Evolutionary conservation across 2,113 vertebrate genomes (phyloP), one percentile per base, ranked within the genome.

Genomic region (Lucifuga dentata): DNA sequence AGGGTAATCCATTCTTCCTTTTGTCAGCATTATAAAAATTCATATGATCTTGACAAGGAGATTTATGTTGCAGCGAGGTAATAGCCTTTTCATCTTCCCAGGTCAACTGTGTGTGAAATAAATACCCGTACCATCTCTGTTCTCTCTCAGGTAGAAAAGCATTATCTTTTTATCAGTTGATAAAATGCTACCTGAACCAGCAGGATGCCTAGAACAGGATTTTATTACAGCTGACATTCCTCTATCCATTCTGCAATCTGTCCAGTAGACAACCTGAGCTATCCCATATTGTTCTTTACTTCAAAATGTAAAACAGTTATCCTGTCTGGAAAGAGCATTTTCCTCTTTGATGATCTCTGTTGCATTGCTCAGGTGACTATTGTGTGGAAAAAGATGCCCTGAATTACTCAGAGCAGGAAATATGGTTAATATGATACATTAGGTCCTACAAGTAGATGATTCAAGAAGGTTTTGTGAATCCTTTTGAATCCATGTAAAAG

Each of bases 61-160:
- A 73, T 77, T 86, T 73, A 76, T 74, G 61, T 67, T 62, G 44
- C 51, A 63, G 15, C 2, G 24, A 57, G 51, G 10, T 71, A 39
- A 71, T 66, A 56, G 59, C 33, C 11, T 29, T 40, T 71, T 65
- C 35, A 55, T 40, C 48, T 51, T 51, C 15, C 20, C 19, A 9
- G 41, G 33, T 36, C 35, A 29, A 24, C 41, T 66, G 51, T 38
- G 15, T 2, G 53, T 62, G 13, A 48, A 68, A 55, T 43, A 33
- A 57, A 50, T 11, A 24, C 11, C 46, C 20, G 3, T 23, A 29
- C 5, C 19, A 9, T 26, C 17, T 39, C 23, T 38, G 3, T 51
- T 19, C 13, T 41, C 19, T 38, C 21, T 7, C n/a, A n/a, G n/a
- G 9, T 5, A 26, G n/a, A 29, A 9, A 49, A 15, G 26, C 56